These are phyloP conservation scores for Oryzias dopingdopingensis DNA, from an alignment of 2,797 vertebrate genomes.

Conservation along the genomic window DNA sequence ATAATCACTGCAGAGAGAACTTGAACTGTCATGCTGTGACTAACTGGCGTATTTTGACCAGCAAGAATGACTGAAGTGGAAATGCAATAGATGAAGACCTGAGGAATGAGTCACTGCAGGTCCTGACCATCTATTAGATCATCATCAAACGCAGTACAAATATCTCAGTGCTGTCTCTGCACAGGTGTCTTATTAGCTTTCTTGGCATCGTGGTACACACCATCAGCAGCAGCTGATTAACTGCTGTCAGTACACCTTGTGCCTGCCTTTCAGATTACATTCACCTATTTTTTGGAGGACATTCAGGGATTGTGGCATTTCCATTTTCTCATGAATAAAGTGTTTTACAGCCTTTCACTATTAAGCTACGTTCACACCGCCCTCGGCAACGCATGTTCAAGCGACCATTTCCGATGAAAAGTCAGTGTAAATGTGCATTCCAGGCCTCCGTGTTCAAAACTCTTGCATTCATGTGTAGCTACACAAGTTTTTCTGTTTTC, in stretches of 20 bases:
- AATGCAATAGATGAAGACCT: conserved; percentile 48
- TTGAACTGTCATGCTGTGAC: conserved; percentile 24
- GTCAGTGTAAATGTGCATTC: no score
- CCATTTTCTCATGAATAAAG: background rate
- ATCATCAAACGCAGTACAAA: conserved; percentile 36
- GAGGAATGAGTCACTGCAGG: conserved; percentile 31
- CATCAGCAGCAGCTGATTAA: conserved; percentile 27
- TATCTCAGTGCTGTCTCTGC: conserved; percentile 15
- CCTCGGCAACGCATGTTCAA: no score
- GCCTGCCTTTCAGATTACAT: conserved; percentile 7
- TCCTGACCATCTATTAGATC: conserved; percentile 50
- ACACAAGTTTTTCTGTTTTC: no score
- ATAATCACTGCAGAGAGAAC: conserved; percentile 24
- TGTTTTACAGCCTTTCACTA: background rate
- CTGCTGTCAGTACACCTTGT: conserved; percentile 14
- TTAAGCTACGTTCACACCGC: no score
- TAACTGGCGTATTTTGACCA: conserved; percentile 21
- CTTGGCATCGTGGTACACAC: conserved; percentile 18
- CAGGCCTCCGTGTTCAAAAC: no score
- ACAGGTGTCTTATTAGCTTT: conserved; percentile 47
- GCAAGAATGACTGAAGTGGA: conserved; percentile 47
- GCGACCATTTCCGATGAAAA: no score
- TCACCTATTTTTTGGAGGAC: background rate
- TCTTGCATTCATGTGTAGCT: no score
- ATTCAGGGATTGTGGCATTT: background rate